These are phyloP conservation scores for Eclectus roratus DNA, from an alignment of 2,113 vertebrate genomes.

Conservation along the genomic window DNA sequence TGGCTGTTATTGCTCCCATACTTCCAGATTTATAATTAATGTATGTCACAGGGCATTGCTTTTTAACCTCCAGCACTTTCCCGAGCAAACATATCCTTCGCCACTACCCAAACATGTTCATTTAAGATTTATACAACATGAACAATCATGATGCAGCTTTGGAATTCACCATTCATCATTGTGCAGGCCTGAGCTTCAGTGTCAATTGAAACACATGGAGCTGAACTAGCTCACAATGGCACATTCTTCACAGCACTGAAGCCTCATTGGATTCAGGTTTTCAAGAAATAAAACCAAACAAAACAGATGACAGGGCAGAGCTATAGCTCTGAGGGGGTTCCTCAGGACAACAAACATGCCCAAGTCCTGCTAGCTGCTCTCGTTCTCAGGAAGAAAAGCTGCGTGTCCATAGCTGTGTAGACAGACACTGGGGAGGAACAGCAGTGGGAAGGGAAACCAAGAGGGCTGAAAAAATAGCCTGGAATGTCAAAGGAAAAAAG, in stretches of 20 bases:
- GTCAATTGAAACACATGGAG: not conserved
- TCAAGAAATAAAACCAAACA: not conserved
- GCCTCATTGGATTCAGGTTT: not conserved
- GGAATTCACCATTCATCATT: not conserved
- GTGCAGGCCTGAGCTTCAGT: not conserved
- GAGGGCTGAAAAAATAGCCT: not conserved
- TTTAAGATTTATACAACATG: not conserved
- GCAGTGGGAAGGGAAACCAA: not conserved
- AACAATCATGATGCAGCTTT: not conserved
- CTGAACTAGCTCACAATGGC: not conserved
- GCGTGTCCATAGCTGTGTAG: accelerated
- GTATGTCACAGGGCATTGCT: not conserved
- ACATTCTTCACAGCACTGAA: not conserved
- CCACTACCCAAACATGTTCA: not conserved
- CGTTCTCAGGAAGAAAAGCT: not conserved
- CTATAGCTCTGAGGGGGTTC: not conserved
- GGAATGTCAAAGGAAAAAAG: not conserved
- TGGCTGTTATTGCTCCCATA: not conserved
- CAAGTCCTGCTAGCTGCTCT: not conserved
- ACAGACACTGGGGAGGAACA: not conserved
- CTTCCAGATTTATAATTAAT: not conserved
- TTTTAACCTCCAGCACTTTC: not conserved
- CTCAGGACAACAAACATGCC: not conserved
- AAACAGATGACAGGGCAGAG: not conserved
- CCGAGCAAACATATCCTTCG: not conserved